These are phyloP conservation scores for Drosophila robusta DNA, from an alignment of 2,888 invertebrate species.

Conservation along the genomic window DNA sequence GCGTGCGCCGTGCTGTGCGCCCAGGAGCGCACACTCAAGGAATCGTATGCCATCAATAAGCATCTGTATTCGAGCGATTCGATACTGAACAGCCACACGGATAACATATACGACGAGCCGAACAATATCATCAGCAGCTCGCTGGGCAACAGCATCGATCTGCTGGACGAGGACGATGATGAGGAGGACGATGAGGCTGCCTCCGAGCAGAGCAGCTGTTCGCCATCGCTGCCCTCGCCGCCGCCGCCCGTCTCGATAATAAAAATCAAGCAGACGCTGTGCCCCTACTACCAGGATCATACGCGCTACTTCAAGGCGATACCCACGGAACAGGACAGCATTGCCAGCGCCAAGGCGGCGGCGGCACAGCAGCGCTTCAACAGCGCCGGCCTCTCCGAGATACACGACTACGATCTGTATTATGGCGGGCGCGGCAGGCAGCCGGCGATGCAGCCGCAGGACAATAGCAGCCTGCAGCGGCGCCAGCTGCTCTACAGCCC, in stretches of 20 bases:
- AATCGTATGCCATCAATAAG: conserved; percentile 81
- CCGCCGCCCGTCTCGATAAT: conserved; percentile 79
- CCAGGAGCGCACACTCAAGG: conserved; percentile 69
- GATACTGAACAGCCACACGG: conserved; percentile 82
- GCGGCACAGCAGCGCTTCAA: conserved; percentile 82
- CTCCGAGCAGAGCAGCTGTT: conserved; percentile 77
- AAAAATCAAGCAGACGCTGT: conserved; percentile 79
- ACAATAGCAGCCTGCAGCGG: conserved; percentile 70
- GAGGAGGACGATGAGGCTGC: conserved; percentile 64
- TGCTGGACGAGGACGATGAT: conserved; percentile 68
- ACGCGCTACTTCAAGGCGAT: conserved; percentile 83
- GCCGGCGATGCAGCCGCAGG: conserved; percentile 31
- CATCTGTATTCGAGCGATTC: conserved; percentile 85
- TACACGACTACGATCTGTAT: conserved; percentile 84
- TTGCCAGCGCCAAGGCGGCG: conserved; percentile 76
- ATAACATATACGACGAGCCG: conserved; percentile 85
- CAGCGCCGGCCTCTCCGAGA: conserved; percentile 81
- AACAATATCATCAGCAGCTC: conserved; percentile 83
- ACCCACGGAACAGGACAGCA: conserved; percentile 83
- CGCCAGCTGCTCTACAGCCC: conserved; percentile 84
- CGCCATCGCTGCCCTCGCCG: conserved; percentile 74
- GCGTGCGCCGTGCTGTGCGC: conserved; percentile 17
- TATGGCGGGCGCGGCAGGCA: conserved; percentile 78
- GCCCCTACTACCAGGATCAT: conserved; percentile 83
- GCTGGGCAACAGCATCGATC: conserved; percentile 81